A percentile compares a stretch with the other conserved stretches of the same genome.
Evolutionary conservation across 2,888 invertebrate species (phyloP).

Genomic region (Aromia moschata): DNA sequence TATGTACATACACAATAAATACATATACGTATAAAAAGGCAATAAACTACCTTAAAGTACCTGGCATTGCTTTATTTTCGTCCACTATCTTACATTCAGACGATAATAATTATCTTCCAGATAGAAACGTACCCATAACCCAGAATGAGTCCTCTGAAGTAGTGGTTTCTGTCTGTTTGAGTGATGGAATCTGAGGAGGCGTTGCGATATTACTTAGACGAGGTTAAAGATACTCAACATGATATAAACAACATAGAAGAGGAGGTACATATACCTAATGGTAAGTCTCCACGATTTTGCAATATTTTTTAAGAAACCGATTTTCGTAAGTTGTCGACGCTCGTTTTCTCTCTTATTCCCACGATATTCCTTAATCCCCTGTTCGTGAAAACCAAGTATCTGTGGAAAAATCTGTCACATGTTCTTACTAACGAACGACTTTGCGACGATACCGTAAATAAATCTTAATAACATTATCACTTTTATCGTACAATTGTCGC

Average conservation of each 20-base stretch:
- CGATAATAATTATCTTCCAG: slow-evolving; percentile 31
- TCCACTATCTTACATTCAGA: slow-evolving; percentile 16
- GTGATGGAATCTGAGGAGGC: slow-evolving; percentile 53
- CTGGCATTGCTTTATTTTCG: slow-evolving; percentile 10
- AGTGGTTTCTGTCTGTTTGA: slow-evolving; percentile 18
- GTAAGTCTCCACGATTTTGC: too few species aligned
- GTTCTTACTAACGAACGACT: too few species aligned
- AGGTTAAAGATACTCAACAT: slow-evolving; percentile 57
- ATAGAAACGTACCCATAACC: slow-evolving; percentile 10
- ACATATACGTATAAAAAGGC: too few species aligned
- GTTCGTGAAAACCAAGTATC: too few species aligned
- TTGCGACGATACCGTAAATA: too few species aligned
- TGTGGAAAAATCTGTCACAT: too few species aligned
- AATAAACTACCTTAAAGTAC: slow-evolving; percentile 15
- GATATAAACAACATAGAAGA: slow-evolving; percentile 51
- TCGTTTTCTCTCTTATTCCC: neutral
- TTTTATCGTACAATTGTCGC: too few species aligned
- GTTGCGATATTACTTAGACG: slow-evolving; percentile 55
- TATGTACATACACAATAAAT: slow-evolving; percentile 20
- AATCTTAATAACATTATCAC: too few species aligned
- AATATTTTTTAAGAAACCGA: neutral
- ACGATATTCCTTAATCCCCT: too few species aligned
- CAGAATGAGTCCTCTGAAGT: slow-evolving; percentile 36
- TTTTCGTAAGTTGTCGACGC: neutral
- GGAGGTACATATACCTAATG: slow-evolving; percentile 55